phyloP scores from a whole-genome alignment of 1,140 invertebrate species.

The Chironomus striatipennis region DNA sequence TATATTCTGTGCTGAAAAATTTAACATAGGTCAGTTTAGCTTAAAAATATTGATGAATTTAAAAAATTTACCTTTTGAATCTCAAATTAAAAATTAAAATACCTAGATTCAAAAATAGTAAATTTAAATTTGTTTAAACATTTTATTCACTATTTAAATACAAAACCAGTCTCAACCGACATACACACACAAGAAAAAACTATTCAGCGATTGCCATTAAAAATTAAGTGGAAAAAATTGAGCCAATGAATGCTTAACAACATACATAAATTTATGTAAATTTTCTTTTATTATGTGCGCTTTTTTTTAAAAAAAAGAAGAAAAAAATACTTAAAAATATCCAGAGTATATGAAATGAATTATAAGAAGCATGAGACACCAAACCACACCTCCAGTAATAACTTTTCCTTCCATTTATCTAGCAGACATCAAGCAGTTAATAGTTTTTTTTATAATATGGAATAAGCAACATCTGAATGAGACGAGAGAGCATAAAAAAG shows the following conservation, averaged over 20 bases:
- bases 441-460: neutral
- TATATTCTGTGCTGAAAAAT: too few relatives aligned
- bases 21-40: too few relatives aligned
- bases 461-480: neutral
- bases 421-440: neutral
- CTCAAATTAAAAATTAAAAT: too few relatives aligned
- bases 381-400: slow-evolving; percentile 14
- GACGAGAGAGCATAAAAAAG: neutral
- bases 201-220: too few relatives aligned
- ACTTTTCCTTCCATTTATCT: neutral
- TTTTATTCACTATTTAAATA: too few relatives aligned
- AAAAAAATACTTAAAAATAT: neutral
- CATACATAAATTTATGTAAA: slow-evolving; percentile 16
- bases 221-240: neutral
- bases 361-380: neutral
- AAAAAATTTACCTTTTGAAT: too few relatives aligned
- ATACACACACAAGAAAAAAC: too few relatives aligned
- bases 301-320: neutral
- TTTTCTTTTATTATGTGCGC: slow-evolving; percentile 21
- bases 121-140: too few relatives aligned
- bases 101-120: too few relatives aligned
- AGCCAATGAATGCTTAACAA: slow-evolving; percentile 4
- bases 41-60: too few relatives aligned
- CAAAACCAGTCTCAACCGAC: too few relatives aligned
- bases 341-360: neutral